phyloP scores from a whole-genome alignment of 2,888 invertebrate species.

The Bimastos eiseni region DNA sequence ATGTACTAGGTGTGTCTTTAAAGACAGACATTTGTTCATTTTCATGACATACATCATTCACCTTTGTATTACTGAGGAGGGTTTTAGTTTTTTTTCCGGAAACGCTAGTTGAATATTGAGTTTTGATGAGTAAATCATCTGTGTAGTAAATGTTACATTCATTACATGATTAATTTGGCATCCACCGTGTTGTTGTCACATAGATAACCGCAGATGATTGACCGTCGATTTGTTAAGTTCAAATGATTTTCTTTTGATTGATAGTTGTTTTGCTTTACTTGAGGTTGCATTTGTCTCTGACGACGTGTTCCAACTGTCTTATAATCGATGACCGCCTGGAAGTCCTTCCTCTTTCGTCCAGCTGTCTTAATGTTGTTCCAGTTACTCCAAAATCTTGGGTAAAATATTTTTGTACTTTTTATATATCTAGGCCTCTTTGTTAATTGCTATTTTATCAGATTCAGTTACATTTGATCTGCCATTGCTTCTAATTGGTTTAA shows the following conservation, averaged over 20 bases:
- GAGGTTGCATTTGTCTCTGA: conserved; percentile 82
- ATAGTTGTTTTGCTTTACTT: conserved; percentile 27
- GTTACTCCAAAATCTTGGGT: conserved; percentile 64
- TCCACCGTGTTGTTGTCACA: neutral
- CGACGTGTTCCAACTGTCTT: conserved; percentile 82
- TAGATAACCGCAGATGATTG: neutral
- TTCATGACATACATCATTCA: neutral
- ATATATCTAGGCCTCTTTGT: neutral
- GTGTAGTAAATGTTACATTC: neutral
- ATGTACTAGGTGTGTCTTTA: neutral
- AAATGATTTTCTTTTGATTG: neutral
- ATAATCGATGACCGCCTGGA: conserved; percentile 92
- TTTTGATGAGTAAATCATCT: neutral
- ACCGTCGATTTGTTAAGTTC: neutral
- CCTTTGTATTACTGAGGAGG: neutral
- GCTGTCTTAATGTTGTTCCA: conserved; percentile 79
- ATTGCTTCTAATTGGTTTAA: neutral
- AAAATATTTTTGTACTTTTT: conserved; percentile 39
- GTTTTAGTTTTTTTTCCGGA: neutral
- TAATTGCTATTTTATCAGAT: neutral
- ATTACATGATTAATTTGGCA: neutral
- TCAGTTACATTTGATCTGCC: neutral
- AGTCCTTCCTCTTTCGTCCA: conserved; percentile 88
- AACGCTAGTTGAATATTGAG: neutral
- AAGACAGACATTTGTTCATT: neutral